These are phyloP conservation scores for Rhynchopsitta pachyrhyncha DNA, from an alignment of 2,113 vertebrate species.

Conservation along the genomic window DNA sequence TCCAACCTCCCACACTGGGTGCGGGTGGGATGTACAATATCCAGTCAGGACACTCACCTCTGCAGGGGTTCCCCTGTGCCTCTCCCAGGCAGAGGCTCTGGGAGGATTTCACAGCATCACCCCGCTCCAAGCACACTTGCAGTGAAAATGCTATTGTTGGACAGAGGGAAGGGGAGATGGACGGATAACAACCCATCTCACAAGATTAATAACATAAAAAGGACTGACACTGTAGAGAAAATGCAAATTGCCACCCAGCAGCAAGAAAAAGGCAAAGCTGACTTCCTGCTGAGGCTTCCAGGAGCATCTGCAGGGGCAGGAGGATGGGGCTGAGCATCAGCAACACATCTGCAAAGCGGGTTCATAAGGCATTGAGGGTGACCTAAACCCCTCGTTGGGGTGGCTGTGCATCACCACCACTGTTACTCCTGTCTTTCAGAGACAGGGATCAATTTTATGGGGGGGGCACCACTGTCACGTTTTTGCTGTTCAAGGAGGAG, in stretches of 20 bases:
- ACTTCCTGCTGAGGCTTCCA: not conserved
- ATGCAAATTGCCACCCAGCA: not conserved
- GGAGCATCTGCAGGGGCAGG: not conserved
- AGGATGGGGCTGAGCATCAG: not conserved
- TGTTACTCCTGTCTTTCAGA: not conserved
- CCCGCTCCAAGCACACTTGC: not conserved
- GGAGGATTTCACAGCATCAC: not conserved
- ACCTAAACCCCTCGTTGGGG: fast-evolving
- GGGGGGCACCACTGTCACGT: fast-evolving
- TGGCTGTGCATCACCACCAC: fast-evolving
- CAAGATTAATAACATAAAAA: not conserved
- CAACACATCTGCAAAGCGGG: fast-evolving
- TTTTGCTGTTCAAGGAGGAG: not conserved
- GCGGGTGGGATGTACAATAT: not conserved
- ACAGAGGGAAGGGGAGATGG: not conserved
- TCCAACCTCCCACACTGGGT: not conserved
- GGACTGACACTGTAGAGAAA: fast-evolving
- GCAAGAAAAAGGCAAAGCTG: not conserved
- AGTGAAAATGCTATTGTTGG: not conserved
- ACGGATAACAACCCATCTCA: not conserved
- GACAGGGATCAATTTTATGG: not conserved
- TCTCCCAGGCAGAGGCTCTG: not conserved
- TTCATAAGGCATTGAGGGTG: not conserved
- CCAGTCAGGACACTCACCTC: not conserved
- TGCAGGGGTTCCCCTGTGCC: not conserved